These are phyloP conservation scores for Dendrophyllia cribrosa DNA, from an alignment of 64 coral and sea anemone species.

Conservation along the genomic window DNA sequence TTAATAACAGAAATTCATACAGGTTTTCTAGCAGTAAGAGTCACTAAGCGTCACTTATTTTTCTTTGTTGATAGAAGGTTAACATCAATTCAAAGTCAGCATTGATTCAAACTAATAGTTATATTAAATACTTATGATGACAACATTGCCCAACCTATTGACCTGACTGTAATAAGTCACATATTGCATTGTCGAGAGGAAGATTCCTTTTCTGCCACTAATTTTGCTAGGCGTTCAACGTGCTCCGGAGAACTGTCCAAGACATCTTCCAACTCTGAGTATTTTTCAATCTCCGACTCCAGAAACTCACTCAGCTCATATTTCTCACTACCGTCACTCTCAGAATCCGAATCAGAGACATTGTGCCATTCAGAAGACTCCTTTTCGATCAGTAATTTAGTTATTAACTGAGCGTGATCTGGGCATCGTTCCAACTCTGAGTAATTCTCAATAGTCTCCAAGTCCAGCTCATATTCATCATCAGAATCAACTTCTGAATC, in stretches of 20 bases:
- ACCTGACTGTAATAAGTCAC: background rate
- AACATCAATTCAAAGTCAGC: too few species aligned
- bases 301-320: background rate
- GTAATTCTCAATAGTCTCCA: background rate
- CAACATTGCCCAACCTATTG: too few species aligned
- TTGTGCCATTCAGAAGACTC: background rate
- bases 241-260: background rate
- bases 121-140: too few species aligned
- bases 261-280: background rate
- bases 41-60: too few species aligned
- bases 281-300: background rate
- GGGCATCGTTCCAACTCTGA: background rate
- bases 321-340: background rate
- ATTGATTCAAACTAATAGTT: too few species aligned
- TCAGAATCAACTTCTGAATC: background rate
- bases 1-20: too few species aligned
- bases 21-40: too few species aligned
- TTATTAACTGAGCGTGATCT: conserved; percentile 6
- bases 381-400: background rate
- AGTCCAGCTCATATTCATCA: conserved; percentile 13
- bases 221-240: background rate
- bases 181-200: background rate
- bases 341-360: background rate
- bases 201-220: background rate
- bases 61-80: too few species aligned